A percentile compares a stretch with the other conserved stretches of the same genome.
Conservation (phyloP, 1,140 invertebrate genomes). For the Panagrolaimus sp. region DNA sequence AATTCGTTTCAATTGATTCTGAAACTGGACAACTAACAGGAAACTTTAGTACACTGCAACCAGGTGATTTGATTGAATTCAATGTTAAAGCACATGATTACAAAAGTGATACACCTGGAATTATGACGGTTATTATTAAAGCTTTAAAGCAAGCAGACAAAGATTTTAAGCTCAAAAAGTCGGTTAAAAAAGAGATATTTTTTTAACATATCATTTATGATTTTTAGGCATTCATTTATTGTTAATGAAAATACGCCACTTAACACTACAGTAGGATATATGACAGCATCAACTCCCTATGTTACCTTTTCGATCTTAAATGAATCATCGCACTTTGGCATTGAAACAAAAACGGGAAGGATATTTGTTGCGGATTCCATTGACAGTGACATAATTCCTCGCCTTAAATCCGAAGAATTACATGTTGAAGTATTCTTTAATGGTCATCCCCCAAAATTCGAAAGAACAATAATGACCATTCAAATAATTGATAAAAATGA, state of each 20-base stretch:
- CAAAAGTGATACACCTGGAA: no score
- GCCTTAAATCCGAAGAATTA: neutral
- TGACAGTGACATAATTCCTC: neutral
- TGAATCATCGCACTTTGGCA: conserved; percentile 1
- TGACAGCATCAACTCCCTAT: neutral
- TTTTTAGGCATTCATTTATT: conserved; percentile 2
- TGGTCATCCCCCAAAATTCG: neutral
- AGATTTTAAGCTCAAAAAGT: neutral
- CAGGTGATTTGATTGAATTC: neutral
- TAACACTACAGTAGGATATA: neutral
- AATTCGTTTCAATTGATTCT: neutral
- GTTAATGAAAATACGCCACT: neutral
- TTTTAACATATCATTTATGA: neutral
- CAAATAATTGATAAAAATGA: conserved; percentile 2
- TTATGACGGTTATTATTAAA: no score
- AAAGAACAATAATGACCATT: neutral
- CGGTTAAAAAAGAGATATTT: neutral
- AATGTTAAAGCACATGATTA: neutral
- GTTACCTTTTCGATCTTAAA: neutral
- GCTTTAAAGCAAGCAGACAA: neutral
- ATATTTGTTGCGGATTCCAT: conserved; percentile 8
- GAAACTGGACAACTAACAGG: neutral
- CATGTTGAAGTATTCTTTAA: neutral
- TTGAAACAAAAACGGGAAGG: neutral
- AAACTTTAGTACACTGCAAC: neutral